A percentile compares a stretch with the other conserved stretches of the same genome.
Conservation (phyloP, 2,113 vertebrate species). For the Scatophagus argus region DNA sequence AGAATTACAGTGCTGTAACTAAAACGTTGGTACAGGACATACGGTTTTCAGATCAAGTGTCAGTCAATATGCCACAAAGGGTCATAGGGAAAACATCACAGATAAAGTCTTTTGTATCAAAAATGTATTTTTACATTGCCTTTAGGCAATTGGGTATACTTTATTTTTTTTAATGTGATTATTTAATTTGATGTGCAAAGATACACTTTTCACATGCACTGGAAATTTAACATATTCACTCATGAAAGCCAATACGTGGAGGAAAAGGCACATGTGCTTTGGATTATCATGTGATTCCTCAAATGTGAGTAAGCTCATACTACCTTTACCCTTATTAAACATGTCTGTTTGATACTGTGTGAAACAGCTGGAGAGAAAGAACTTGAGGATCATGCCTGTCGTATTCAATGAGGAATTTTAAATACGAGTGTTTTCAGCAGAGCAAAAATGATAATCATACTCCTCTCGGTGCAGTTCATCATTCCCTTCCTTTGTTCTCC, state of each 20-base stretch:
- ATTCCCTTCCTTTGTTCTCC: constrained; percentile 12
- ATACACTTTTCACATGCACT: constrained; percentile 10
- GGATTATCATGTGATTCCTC: constrained; percentile 42
- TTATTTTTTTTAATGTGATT: not conserved
- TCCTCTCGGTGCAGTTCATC: not conserved
- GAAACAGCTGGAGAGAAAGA: constrained; percentile 46
- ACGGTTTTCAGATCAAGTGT: constrained; percentile 12
- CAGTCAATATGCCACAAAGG: not conserved
- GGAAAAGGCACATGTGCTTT: constrained; percentile 49
- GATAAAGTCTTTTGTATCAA: not conserved
- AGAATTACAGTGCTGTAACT: not conserved
- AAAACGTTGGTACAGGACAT: not conserved
- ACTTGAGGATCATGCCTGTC: constrained; percentile 1
- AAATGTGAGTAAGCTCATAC: constrained; percentile 32
- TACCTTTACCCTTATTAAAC: constrained; percentile 29
- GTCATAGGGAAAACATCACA: not conserved
- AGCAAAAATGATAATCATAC: constrained; percentile 25
- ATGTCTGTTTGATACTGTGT: constrained; percentile 28
- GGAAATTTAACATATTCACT: constrained; percentile 7
- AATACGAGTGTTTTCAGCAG: constrained; percentile 50
- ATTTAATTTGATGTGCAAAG: not conserved
- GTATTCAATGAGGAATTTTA: constrained; percentile 54
- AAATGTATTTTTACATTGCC: not conserved
- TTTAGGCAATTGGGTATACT: not conserved
- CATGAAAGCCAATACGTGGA: constrained; percentile 18